Evolutionary conservation across 2,888 invertebrate species (phyloP), one percentile per base, ranked within the genome.

Genomic region (Germaria angustata): DNA sequence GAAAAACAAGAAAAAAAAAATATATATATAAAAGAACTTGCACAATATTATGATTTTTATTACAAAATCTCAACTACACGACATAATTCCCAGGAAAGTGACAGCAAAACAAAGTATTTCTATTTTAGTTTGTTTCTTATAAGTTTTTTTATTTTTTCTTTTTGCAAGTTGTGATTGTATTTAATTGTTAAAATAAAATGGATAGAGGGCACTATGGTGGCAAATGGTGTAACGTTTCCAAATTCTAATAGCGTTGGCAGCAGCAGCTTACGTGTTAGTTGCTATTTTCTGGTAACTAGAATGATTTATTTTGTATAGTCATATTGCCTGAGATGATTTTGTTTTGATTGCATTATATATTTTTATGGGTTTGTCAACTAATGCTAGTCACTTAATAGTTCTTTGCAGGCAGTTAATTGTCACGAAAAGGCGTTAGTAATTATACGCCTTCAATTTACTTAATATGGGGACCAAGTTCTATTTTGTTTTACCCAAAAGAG

Each of bases 41-140:
- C 79, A 79, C 69, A 82, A 82, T 79, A 75, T 81, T 81, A 81
- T 69, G 78, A 75, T 79, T 82, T 77, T 72, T 75, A 82, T 82
- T 82, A 66, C 79, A 71, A 79, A 69, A 79, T 82, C 65, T 65
- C 24, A 46, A 59, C 72, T 75, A 79, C 81, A 82, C 75, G 82
- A 79, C 82, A 82, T 79, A 66, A 75, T 82, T 82, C 82, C 82
- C 82, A 82, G 69, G 39, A 81, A 78, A 81, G 73, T 59, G 13
- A 17, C 20, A 65, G 17, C 34, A 17, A 51, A 7, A 28, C 51
- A 32, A 32, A 32, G 15, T 41, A 46, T 63, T 69, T 53, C 8
- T 11, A 3, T 36, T 9, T 3, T 49, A 1, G 22, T 34, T 34
- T 28, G 20, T 53, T 49, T 17, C 17, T 69, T 3, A 11, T 55